Base-by-base conservation (phyloP, 2,888 invertebrate species). In the Agrotis clavis region DNA sequence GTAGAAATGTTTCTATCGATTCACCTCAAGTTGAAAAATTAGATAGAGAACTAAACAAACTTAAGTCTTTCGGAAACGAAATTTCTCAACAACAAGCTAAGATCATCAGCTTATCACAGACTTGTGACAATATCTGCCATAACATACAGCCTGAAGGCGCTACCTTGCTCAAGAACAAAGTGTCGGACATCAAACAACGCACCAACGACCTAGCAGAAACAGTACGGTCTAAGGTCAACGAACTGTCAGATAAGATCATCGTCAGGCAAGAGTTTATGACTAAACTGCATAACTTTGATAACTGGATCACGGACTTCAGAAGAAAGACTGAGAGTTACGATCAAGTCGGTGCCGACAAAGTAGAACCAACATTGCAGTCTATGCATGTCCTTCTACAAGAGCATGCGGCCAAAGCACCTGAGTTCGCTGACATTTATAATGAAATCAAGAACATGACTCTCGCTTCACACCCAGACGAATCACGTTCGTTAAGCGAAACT, bases 51-150 rank as follows among this genome's bases (percentile, higher is more conserved):
- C 92, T 98, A 57, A 97, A 97, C 53, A 97, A 97, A 89, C 92
- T 98, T 0, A 98, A 98, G 91, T 98, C 98, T 1, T 97, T 98
- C 79, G 98, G 98, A 81, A 98, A 98, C 87, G 98, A 98, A 90
- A 97, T 99, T 81, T 98, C 98, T 0, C 98, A 98, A 88, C 98
- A 98, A 86, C 98, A 98, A 93, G 98, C 98, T 0, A 98, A 98
- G 90, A 94, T 99, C 59, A 98, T 98, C 54, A 97, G 97, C 1
- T 91, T 99, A 57, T 98, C 98, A 0, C 98, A 98, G 91, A 97
- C 97, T 60, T 98, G 98, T 79, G 99, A 99, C 90, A 97, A 97
- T 71, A 97, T 99, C 30, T 97, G 98, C 74, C 97, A 98, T 85
- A 97, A 97, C 79, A 95, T 99, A 64, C 97, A 98, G 53, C 97